Base-by-base conservation (phyloP, 30 jellyfish, hydroid and myxozoan genomes). In the Rhopilema esculentum region DNA sequence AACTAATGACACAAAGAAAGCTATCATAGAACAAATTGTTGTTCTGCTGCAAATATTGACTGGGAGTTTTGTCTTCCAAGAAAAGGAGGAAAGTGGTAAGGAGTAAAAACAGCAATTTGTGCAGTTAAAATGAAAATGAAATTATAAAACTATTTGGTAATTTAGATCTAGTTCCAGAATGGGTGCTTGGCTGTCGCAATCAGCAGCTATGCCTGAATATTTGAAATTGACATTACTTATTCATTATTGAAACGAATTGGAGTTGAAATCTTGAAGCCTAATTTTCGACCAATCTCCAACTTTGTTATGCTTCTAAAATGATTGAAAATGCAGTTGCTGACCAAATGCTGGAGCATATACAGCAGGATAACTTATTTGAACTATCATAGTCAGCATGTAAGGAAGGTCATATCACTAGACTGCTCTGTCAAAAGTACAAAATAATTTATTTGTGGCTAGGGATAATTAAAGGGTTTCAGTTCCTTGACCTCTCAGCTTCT, bases 401-500 rank as follows among this genome's bases (percentile, higher is more conserved):
- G 84, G 82, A 85, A 63, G 88, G 88, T 27, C 94, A 86, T 64
- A 73, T 83, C 40, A 57, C 89, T 32, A 86, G 89, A 86, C 84
- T 73, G 88, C 89, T n/a, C 26, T 73, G 16, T 61, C 75, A 22
- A 74, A 76, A 40, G 95, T 73, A 4, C 77, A 86, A 40, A 73
- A 75, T 49, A 83, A 84, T 62, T 20, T 73, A 50, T 75, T 84
- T 2, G 75, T 50, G 53, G 84, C 95, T n/a, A n/a, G n/a, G n/a
- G n/a, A n/a, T n/a, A 86, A 63, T 65, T 78, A 86, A 21, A 65
- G 66, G 57, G 88, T 66, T 74, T 74, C 89, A 65, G 65, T 86
- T 86, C 22, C 89, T 86, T 66, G 89, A 86, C 77, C 83, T 75
- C 63, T 73, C 89, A 20, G 89, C 94, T 73, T 89, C 94, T 40